Conservation (phyloP, 2,113 vertebrate species). For the Gnathonemus echidnorhynchus region DNA sequence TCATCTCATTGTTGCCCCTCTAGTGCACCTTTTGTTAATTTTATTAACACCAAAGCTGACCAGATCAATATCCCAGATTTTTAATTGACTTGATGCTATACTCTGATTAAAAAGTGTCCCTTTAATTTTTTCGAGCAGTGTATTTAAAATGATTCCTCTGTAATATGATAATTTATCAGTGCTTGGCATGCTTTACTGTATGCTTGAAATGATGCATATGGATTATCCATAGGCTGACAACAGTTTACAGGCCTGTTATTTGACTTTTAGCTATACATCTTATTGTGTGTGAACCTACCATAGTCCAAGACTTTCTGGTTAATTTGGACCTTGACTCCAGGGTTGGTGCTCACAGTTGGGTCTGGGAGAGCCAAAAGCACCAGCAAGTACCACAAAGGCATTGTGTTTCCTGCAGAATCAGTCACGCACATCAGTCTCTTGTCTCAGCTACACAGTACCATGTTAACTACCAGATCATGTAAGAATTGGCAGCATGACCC, state of each 20-base stretch:
- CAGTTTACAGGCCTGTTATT: neutral
- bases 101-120: too few species aligned
- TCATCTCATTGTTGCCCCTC: too few species aligned
- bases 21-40: too few species aligned
- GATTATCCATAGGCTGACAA: too few species aligned
- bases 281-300: constrained; percentile 37
- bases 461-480: neutral
- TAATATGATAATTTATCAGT: neutral
- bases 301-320: constrained; percentile 60
- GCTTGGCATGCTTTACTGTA: neutral
- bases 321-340: constrained; percentile 56
- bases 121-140: too few species aligned
- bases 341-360: constrained; percentile 28
- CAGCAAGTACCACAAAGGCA: constrained; percentile 39
- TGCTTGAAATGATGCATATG: neutral
- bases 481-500: neutral
- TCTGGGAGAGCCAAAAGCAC: constrained; percentile 39
- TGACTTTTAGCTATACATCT: neutral
- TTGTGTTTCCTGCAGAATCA: neutral
- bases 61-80: too few species aligned
- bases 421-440: neutral
- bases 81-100: too few species aligned
- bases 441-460: neutral
- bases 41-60: too few species aligned
- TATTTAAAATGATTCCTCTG: too few species aligned